Conservation (phyloP, 1,140 invertebrate genomes). For the Apis cerana region DNA sequence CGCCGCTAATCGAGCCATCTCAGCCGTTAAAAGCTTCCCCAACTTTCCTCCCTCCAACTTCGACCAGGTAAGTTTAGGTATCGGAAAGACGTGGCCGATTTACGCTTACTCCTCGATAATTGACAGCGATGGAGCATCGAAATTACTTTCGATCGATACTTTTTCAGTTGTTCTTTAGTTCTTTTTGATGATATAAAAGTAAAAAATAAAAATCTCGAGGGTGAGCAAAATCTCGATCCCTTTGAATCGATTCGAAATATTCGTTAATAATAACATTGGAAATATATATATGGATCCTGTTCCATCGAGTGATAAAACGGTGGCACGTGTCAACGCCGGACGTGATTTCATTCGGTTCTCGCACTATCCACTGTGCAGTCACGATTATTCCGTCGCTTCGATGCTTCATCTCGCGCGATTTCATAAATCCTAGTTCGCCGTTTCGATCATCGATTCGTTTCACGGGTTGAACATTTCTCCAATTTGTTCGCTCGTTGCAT, state of each 20-base stretch:
- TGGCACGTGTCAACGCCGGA: not conserved
- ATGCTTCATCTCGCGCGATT: constrained; percentile 53
- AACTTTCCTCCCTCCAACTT: constrained; percentile 45
- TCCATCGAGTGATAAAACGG: not conserved
- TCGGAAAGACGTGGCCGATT: no score
- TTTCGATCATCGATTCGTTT: constrained; percentile 21
- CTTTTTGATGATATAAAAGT: no score
- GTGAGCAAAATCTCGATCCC: no score
- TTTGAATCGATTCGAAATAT: constrained; percentile 12
- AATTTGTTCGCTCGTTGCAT: not conserved
- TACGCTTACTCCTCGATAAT: no score
- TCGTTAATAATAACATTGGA: not conserved
- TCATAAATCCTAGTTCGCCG: constrained; percentile 47
- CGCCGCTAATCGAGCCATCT: constrained; percentile 44
- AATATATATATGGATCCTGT: not conserved
- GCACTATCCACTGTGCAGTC: no score
- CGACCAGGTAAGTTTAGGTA: not conserved
- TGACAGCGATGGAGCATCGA: no score
- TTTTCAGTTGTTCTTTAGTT: no score
- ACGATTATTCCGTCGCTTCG: constrained; percentile 44
- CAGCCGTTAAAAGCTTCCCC: constrained; percentile 36
- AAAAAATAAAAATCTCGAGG: no score
- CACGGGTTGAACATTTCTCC: not conserved
- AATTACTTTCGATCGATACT: no score
- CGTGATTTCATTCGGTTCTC: constrained; percentile 26